phyloP scores from a whole-genome alignment of 92 coral and sea anemone species.

The Anthopleura xanthogrammica region DNA sequence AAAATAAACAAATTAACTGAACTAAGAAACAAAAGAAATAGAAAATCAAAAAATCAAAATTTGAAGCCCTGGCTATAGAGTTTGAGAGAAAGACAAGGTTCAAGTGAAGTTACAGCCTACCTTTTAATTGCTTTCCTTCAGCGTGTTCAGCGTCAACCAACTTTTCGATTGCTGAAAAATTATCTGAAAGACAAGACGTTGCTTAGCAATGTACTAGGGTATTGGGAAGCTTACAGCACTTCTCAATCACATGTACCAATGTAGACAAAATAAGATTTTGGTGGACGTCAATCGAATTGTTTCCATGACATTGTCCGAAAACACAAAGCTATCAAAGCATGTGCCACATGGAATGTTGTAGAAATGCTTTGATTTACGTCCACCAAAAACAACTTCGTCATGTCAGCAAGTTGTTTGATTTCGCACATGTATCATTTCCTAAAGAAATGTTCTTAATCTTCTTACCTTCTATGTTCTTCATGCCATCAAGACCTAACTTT shows the following conservation, averaged over 20 bases:
- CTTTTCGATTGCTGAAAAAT: slow-evolving; percentile 60
- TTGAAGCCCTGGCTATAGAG: not conserved
- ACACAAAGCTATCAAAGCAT: too few species aligned
- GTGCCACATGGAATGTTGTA: too few species aligned
- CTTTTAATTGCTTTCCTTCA: slow-evolving; percentile 55
- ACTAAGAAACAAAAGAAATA: slow-evolving; percentile 10
- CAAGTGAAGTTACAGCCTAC: slow-evolving; percentile 12
- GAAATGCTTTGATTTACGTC: too few species aligned
- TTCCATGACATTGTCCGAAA: too few species aligned
- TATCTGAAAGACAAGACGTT: slow-evolving; percentile 28
- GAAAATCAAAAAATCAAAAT: not conserved
- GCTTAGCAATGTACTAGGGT: not conserved
- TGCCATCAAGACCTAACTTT: slow-evolving; percentile 14
- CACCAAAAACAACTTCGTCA: too few species aligned
- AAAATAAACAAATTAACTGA: slow-evolving; percentile 46
- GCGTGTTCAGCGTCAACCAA: slow-evolving; percentile 61
- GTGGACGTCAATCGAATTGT: too few species aligned
- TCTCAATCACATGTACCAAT: too few species aligned
- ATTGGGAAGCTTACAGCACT: too few species aligned
- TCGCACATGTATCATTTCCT: too few species aligned
- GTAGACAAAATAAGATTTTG: too few species aligned
- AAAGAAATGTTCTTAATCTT: not conserved
- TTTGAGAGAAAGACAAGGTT: not conserved
- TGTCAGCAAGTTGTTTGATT: too few species aligned
- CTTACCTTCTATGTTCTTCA: slow-evolving; percentile 34